Base-by-base conservation (phyloP, 2,797 vertebrate species). In the Dendrocincla tyrannina region DNA sequence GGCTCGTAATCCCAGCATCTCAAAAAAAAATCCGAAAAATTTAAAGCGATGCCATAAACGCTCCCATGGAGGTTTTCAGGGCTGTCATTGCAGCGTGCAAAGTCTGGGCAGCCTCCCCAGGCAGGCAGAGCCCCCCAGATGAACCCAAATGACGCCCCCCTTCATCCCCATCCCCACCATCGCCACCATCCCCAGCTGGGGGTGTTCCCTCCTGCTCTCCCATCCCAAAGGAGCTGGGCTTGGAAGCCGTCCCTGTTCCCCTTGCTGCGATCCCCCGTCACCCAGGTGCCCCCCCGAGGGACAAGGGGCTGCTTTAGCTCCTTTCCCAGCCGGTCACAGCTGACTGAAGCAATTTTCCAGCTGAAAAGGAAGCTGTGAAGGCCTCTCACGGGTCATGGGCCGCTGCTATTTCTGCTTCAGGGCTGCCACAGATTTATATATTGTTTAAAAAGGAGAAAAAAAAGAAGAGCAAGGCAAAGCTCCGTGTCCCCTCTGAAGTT, bases 361-460 rank as follows among this genome's bases (percentile, higher is more conserved):
- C 63, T 55, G 75, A 44, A 77, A 69, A 60, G 84, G 41, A 85
- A 85, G 87, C 88, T 83, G 82, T 47, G 92, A 88, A 85, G 83
- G 74, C 89, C 74, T 88, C 85, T 78, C 50, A 23, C 1, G 35
- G 93, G 91, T 91, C 93, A 80, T 1, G 11, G 82, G 1, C 13
- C 17, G 60, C 67, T 58, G 86, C 92, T 63, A 60, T 80, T 77
- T 79, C 46, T 16, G 84, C 87, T 66, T 9, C 70, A 20, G 74
- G 59, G 88, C 86, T 69, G 67, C 94, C 81, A 7, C 75, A 56
- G 95, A 79, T 92, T 89, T 86, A 87, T 17, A 41, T 22, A 62
- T 39, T 47, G 41, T 30, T 92, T 28, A 18, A 68, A 86, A 60
- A 56, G 33, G 24, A 30, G 1, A 3, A 35, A 35, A 28, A 44